Evolutionary conservation across 1,140 invertebrate species (phyloP).

Genomic region (Papilio xuthus): DNA sequence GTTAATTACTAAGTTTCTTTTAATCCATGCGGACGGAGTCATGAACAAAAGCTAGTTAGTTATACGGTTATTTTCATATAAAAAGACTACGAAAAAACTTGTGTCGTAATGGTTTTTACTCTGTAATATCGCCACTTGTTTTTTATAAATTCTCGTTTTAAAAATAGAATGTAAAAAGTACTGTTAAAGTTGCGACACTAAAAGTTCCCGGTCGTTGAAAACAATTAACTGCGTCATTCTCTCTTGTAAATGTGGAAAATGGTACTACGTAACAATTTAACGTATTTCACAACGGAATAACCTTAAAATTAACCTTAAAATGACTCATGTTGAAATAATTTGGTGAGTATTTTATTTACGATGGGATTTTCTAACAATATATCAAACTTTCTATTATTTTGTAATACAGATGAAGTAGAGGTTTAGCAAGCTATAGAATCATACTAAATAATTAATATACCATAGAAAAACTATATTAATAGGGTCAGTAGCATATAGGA

Average conservation of each 20-base stretch:
- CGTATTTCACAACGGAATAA: not conserved
- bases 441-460: too few species aligned
- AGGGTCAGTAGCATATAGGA: too few species aligned
- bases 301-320: not conserved
- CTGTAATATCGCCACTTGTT: not conserved
- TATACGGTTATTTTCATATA: not conserved
- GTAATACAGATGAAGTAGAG: too few species aligned
- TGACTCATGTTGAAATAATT: not conserved
- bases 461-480: too few species aligned
- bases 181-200: not conserved
- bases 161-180: slow-evolving; percentile 1
- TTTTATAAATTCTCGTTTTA: not conserved
- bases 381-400: too few species aligned
- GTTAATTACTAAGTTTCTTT: too few species aligned
- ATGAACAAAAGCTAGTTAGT: too few species aligned
- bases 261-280: not conserved
- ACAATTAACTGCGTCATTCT: not conserved
- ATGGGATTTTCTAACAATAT: too few species aligned
- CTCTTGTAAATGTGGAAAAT: not conserved
- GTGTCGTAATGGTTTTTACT: not conserved
- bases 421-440: too few species aligned
- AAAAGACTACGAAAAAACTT: not conserved
- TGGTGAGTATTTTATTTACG: not conserved
- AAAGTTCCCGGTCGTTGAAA: not conserved
- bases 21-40: too few species aligned